Evolutionary conservation across 2,113 vertebrate species (phyloP).

Genomic region (Etheostoma cragini): DNA sequence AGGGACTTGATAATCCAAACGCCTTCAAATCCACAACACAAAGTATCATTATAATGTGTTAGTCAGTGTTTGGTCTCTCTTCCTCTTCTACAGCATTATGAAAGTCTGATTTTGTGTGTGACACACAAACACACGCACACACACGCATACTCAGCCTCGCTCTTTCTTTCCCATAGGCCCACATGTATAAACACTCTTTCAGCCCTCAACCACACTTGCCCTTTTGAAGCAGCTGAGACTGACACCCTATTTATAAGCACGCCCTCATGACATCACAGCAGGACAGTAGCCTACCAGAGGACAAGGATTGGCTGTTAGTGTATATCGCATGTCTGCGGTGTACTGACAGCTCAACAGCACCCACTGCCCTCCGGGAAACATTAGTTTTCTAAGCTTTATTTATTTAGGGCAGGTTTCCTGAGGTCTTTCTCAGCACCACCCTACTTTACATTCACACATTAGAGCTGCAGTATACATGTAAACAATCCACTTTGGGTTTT

Average conservation of each 20-base stretch:
- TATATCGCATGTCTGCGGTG: slow-evolving; percentile 52
- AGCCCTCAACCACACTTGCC: slow-evolving; percentile 55
- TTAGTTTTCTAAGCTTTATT: slow-evolving; percentile 36
- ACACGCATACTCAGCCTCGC: not conserved
- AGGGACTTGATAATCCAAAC: slow-evolving; percentile 47
- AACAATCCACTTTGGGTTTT: slow-evolving; percentile 37
- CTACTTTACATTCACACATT: slow-evolving; percentile 8
- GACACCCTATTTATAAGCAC: slow-evolving; percentile 64
- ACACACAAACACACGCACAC: slow-evolving; percentile 2
- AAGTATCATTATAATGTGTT: slow-evolving; percentile 44
- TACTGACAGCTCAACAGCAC: slow-evolving; percentile 35
- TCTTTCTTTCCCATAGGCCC: slow-evolving; percentile 10
- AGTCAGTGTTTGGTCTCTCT: slow-evolving; percentile 36
- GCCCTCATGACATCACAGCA: slow-evolving; percentile 68
- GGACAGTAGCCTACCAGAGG: slow-evolving; percentile 67
- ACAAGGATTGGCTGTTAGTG: slow-evolving; percentile 37
- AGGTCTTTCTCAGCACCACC: slow-evolving; percentile 10
- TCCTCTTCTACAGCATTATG: slow-evolving; percentile 39
- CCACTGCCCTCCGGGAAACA: slow-evolving; percentile 9
- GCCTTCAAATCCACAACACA: slow-evolving; percentile 65
- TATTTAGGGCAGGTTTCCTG: slow-evolving; percentile 14
- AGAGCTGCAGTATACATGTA: not conserved
- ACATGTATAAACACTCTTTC: slow-evolving; percentile 44
- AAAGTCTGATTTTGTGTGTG: slow-evolving; percentile 20
- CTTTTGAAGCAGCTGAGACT: slow-evolving; percentile 65